These are phyloP conservation scores for Globia sparganii DNA, from an alignment of 2,888 invertebrate species.

Conservation along the genomic window DNA sequence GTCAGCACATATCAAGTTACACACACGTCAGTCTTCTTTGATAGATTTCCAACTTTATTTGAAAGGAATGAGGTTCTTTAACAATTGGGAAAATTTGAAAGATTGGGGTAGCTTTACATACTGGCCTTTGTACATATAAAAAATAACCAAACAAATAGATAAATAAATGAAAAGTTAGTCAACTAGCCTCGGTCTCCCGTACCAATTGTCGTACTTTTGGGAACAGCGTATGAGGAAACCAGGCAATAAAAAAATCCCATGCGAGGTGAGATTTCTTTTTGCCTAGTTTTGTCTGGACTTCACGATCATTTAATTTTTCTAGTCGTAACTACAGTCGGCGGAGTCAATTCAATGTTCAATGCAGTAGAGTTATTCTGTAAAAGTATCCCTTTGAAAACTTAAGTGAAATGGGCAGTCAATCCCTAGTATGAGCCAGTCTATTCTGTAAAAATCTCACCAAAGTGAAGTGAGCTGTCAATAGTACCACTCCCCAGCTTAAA, in stretches of 20 bases:
- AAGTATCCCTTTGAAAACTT: not conserved
- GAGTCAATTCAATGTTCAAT: not conserved
- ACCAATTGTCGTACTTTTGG: not conserved
- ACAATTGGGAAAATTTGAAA: too few species aligned
- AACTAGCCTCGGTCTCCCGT: not conserved
- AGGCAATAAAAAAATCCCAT: conserved; percentile 3
- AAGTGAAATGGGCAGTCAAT: not conserved
- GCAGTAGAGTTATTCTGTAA: not conserved
- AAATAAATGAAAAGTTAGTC: not conserved
- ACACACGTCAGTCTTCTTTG: too few species aligned
- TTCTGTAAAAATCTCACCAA: not conserved
- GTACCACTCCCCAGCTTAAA: not conserved
- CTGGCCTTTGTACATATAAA: not conserved
- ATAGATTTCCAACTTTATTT: too few species aligned
- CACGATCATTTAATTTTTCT: conserved; percentile 4
- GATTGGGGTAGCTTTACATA: too few species aligned
- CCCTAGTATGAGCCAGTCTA: not conserved
- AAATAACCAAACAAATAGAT: not conserved
- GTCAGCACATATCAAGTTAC: too few species aligned
- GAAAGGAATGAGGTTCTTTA: too few species aligned
- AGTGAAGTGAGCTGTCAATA: not conserved
- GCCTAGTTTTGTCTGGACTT: conserved; percentile 4
- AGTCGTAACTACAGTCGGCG: not conserved
- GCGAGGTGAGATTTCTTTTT: not conserved
- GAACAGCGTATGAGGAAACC: not conserved